These are phyloP conservation scores for Octopus bimaculoides DNA, from an alignment of 1,140 invertebrate species.

Conservation along the genomic window DNA sequence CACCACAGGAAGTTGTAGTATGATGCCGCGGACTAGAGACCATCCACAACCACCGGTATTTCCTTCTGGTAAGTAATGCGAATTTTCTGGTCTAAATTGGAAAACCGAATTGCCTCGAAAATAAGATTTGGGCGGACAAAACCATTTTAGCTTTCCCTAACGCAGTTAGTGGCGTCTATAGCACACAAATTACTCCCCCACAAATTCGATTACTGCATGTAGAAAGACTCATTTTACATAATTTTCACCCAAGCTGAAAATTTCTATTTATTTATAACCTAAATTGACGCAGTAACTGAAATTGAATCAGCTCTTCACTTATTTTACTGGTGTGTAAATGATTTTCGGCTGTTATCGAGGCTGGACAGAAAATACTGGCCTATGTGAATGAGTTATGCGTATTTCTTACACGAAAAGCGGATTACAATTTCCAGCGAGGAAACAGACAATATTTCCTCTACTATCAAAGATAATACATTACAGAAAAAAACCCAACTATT, in stretches of 20 bases:
- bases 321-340: background rate
- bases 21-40: conserved; percentile 47
- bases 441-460: background rate
- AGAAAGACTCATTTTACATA: conserved; percentile 50
- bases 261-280: conserved; percentile 50
- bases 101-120: conserved; percentile 35
- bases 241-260: conserved; percentile 49
- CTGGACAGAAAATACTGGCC: background rate
- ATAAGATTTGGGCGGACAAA: conserved; percentile 52
- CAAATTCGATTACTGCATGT: conserved; percentile 51
- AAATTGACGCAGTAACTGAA: conserved; percentile 47
- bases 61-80: conserved; percentile 48
- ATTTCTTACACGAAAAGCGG: background rate
- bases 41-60: conserved; percentile 49
- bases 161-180: conserved; percentile 46
- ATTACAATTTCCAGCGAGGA: conserved; percentile 9
- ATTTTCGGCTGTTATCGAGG: background rate
- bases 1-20: conserved; percentile 44
- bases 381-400: background rate
- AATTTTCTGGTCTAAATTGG: conserved; percentile 48
- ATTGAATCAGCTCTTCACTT: conserved; percentile 34
- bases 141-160: conserved; percentile 51
- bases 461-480: background rate
- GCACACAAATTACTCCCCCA: conserved; percentile 35
- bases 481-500: no score